A percentile compares a stretch with the other conserved stretches of the same genome.
phyloP scores from a whole-genome alignment of 2,888 invertebrate species.

The Agrilus mali region DNA sequence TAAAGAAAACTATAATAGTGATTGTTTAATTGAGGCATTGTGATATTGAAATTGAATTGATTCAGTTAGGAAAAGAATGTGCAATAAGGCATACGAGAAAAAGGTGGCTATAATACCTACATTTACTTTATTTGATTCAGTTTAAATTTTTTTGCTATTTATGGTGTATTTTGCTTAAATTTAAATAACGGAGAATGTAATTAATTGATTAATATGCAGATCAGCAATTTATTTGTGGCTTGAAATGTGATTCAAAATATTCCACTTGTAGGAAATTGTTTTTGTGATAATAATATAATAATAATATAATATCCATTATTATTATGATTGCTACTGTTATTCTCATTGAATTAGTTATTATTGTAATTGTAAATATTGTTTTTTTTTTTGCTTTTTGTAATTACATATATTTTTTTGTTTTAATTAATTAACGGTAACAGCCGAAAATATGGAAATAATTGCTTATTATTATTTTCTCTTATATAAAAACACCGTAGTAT shows the following conservation, averaged over 20 bases:
- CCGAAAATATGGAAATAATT: neutral
- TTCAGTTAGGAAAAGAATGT: too few relatives aligned
- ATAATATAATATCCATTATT: slow-evolving; percentile 7
- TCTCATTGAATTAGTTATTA: slow-evolving; percentile 9
- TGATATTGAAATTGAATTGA: too few relatives aligned
- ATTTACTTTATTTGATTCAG: too few relatives aligned
- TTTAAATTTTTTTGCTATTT: too few relatives aligned
- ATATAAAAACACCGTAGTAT: too few relatives aligned
- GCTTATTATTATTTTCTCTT: slow-evolving; percentile 1
- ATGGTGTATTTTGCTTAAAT: too few relatives aligned
- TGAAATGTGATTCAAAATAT: slow-evolving; percentile 32
- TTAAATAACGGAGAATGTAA: too few relatives aligned
- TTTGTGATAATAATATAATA: slow-evolving; percentile 30
- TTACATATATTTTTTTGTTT: slow-evolving; percentile 1
- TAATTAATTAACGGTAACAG: slow-evolving; percentile 1
- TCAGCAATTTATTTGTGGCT: slow-evolving; percentile 5
- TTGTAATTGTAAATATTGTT: slow-evolving; percentile 9
- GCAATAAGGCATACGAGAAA: too few relatives aligned
- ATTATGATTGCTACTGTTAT: slow-evolving; percentile 7
- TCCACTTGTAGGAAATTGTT: slow-evolving; percentile 33
- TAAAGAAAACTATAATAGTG: too few relatives aligned
- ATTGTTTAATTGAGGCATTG: too few relatives aligned
- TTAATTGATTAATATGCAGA: too few relatives aligned
- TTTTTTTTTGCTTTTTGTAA: slow-evolving; percentile 7
- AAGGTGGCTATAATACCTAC: too few relatives aligned